Base-by-base conservation (phyloP, 1,140 invertebrate genomes). In the Neotoxoptera formosana region DNA sequence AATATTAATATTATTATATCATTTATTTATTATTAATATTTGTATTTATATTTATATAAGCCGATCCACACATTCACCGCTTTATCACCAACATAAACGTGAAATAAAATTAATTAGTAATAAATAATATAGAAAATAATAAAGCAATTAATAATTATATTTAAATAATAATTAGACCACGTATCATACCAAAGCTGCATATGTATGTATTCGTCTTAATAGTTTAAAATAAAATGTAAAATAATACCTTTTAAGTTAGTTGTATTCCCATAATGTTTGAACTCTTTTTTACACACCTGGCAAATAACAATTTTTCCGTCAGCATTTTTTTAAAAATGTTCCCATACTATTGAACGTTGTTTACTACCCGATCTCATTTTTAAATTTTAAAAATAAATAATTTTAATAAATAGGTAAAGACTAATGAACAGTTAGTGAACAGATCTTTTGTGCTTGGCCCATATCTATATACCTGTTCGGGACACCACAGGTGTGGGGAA, bases 141-240 rank as follows among this genome's bases (percentile, higher is more conserved):
- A 23, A 47, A 45, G 30, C 20, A 51, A 51, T 51, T 51, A 51
- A 51, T 20, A 51, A 51, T 51, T 17, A 51, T 51, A 51, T 51
- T 51, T 20, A 56, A 56, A 56, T 56, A 56, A 56, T 56, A 25
- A 56, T 56, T 56, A 56, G 53, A 56, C 23, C 7, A 25, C 8
- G 23, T 56, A 56, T 25, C 53, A 25, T n/a, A 25, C 23, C 53
- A 56, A 56, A 25, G 23, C 53, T 56, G 53, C 23, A 56, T 25
- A 56, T 56, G 53, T 56, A 56, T 56, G 53, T 7, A 56, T 56
- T 56, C 23, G 23, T 25, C 6, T 56, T 25, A 34, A 83, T 41
- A 83, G 76, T 83, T 83, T 83, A 83, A 83, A 83, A 83, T 83
- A 83, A 83, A 83, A 83, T 83, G 36, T 83, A 83, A 83, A 83